phyloP scores from a whole-genome alignment of 2,888 invertebrate species.

The Callosobruchus maculatus region DNA sequence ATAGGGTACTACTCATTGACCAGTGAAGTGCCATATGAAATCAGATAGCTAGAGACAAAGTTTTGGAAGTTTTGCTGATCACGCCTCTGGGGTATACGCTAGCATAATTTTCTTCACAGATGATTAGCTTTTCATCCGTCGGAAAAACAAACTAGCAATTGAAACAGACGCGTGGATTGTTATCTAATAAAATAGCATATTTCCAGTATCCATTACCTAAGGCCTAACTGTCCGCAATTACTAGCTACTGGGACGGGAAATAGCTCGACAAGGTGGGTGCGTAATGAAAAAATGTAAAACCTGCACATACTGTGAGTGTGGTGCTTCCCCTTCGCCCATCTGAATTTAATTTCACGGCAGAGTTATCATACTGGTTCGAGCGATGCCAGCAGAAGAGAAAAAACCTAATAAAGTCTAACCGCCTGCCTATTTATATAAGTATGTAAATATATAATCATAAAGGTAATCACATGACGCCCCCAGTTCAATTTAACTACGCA shows the following conservation, averaged over 20 bases:
- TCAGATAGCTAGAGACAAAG: too few relatives aligned
- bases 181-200: background rate
- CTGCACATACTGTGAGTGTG: background rate
- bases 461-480: conserved; percentile 32
- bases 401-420: conserved; percentile 21
- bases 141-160: background rate
- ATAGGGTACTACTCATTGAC: too few relatives aligned
- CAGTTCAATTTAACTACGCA: conserved; percentile 31
- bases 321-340: background rate
- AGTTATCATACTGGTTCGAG: conserved; percentile 16
- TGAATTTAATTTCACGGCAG: conserved; percentile 22
- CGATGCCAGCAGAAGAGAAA: conserved; percentile 11
- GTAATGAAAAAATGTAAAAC: background rate
- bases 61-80: background rate
- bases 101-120: background rate
- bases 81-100: background rate
- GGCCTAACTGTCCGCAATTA: background rate
- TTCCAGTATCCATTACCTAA: background rate
- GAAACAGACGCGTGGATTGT: background rate
- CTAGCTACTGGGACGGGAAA: background rate
- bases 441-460: conserved; percentile 35
- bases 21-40: too few relatives aligned
- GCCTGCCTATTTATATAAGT: conserved; percentile 30
- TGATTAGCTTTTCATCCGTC: background rate
- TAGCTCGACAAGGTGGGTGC: background rate